These are phyloP conservation scores for Agrochola litura DNA, from an alignment of 2,888 invertebrate species.

Conservation along the genomic window DNA sequence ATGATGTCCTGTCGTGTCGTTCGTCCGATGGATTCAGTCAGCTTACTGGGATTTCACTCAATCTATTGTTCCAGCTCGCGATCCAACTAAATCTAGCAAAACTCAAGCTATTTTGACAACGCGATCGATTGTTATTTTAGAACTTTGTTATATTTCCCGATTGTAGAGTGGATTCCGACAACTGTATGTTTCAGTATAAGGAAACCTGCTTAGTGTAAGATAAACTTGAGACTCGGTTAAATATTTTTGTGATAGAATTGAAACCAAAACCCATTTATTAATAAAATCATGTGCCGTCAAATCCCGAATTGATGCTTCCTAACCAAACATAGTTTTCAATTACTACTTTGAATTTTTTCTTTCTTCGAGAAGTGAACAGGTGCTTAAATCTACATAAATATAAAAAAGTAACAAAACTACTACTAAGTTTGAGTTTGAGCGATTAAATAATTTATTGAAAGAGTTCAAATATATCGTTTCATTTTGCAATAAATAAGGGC, in stretches of 20 bases:
- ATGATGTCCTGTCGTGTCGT: constrained; percentile 75
- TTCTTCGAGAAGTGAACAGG: not conserved
- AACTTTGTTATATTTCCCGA: constrained; percentile 25
- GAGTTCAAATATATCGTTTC: not conserved
- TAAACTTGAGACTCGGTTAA: too few species aligned
- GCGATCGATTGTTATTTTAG: constrained; percentile 43
- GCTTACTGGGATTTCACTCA: constrained; percentile 77
- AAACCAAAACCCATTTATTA: not conserved
- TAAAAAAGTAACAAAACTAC: not conserved
- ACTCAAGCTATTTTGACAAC: constrained; percentile 64
- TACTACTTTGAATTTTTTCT: not conserved
- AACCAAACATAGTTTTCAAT: not conserved
- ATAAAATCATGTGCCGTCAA: not conserved
- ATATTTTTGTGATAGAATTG: not conserved
- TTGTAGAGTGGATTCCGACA: not conserved
- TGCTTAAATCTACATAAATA: not conserved
- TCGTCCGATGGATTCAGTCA: constrained; percentile 72
- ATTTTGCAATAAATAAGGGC: not conserved
- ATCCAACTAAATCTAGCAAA: constrained; percentile 67
- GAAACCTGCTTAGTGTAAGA: not conserved
- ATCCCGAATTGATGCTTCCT: too few species aligned
- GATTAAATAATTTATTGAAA: not conserved
- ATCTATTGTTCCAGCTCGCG: constrained; percentile 64
- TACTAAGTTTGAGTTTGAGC: not conserved
- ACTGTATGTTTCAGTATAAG: not conserved